Percentiles rank a stretch among this genome's conserved stretches.
phyloP scores from a whole-genome alignment of 2,888 invertebrate species.

The Tetragonisca angustula region DNA sequence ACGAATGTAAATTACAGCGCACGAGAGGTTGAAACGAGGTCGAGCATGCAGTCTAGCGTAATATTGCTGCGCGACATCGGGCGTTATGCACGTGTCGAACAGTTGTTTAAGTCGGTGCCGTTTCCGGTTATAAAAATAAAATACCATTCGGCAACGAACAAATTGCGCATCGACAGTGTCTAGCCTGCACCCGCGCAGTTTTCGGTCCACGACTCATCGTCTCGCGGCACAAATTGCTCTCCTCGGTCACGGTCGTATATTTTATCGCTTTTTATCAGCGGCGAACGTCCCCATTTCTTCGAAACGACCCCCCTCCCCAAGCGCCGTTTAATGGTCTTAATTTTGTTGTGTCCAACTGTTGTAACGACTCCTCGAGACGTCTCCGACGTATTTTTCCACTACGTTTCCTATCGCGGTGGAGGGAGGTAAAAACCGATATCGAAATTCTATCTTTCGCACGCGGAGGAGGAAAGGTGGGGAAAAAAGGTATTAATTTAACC shows the following conservation, averaged over 20 bases:
- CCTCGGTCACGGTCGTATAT: conserved; percentile 4
- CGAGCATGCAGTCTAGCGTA: conserved; percentile 5
- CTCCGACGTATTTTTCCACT: background rate
- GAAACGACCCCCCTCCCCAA: background rate
- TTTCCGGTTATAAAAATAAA: conserved; percentile 49
- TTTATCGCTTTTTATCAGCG: conserved; percentile 22
- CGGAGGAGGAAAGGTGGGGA: no score
- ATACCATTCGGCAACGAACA: conserved; percentile 31
- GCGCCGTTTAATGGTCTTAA: conserved; percentile 1
- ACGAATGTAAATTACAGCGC: conserved; percentile 6
- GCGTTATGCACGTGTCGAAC: conserved; percentile 26
- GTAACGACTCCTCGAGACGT: background rate
- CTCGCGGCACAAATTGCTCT: conserved; percentile 35
- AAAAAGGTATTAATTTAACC: background rate
- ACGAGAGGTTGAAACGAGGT: background rate
- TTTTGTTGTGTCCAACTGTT: background rate
- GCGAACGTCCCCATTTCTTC: no score
- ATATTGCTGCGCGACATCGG: conserved; percentile 14
- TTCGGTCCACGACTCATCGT: conserved; percentile 28
- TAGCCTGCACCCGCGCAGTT: background rate
- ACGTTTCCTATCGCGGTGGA: background rate
- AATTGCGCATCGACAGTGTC: conserved; percentile 32
- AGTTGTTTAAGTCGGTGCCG: conserved; percentile 41
- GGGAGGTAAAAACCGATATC: background rate
- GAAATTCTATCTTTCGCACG: background rate